Percentiles rank a stretch among this genome's conserved stretches.
Evolutionary conservation across 2,797 vertebrate genomes (phyloP).

Genomic region (Phylloscopus collybita): DNA sequence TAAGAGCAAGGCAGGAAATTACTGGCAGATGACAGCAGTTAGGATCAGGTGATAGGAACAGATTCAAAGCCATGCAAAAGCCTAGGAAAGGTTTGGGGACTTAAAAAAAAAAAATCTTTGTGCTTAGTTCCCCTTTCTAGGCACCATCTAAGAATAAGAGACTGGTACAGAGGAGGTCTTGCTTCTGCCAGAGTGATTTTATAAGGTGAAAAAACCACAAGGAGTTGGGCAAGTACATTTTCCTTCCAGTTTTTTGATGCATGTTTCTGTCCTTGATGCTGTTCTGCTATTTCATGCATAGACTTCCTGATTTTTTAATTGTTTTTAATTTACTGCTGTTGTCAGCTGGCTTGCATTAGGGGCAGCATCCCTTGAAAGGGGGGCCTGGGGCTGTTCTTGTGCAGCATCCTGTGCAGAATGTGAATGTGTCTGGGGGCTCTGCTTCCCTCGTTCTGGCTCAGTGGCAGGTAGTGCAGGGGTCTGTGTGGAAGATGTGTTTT

Average conservation of each 20-base stretch:
- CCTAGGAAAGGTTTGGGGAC: not conserved
- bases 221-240: not conserved
- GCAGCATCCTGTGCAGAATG: not conserved
- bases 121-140: not conserved
- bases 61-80: not conserved
- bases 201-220: not conserved
- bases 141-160: not conserved
- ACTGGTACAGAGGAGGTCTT: accelerated
- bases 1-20: not conserved
- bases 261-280: not conserved
- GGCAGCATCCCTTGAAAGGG: not conserved
- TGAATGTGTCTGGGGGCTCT: not conserved
- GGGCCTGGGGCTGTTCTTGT: accelerated
- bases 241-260: not conserved
- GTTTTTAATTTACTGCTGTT: not conserved
- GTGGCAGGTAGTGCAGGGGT: not conserved
- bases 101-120: accelerated
- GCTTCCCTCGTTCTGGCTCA: not conserved
- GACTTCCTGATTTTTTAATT: not conserved
- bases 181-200: not conserved
- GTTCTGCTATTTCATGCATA: not conserved
- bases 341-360: not conserved
- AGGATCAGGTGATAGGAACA: not conserved
- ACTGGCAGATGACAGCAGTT: not conserved
- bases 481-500: not conserved